Base-by-base conservation (phyloP, 2,888 invertebrate genomes). In the Morpho helenor region DNA sequence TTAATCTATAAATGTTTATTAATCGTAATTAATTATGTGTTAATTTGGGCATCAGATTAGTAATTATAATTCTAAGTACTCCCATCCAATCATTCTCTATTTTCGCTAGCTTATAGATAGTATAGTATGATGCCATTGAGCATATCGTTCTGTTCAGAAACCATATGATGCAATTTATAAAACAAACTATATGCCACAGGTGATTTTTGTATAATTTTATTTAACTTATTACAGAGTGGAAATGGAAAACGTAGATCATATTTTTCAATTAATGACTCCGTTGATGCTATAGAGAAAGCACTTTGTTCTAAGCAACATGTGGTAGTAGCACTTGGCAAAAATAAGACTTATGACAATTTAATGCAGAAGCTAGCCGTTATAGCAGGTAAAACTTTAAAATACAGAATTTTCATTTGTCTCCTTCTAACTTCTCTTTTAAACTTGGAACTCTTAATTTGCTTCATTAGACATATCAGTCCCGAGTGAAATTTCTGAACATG, bases 381-480 rank as follows among this genome's bases (percentile, higher is more conserved):
- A 31, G 49, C 54, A 54, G 60, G 60, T 44, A 31, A 49, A 49
- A 9, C 23, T 49, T n/a, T 43, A 40, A 41, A 8, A 40, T 31
- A 48, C 6, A 8, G 4, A 31, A 2, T 23, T 8, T 22, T 48
- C 16, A 16, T 16, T 16, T 16, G 16, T 31, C n/a, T 48, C 23
- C 8, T 48, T 41, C 3, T 49, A 31, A 31, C 31, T 31, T 31
- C 31, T 31, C 31, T 31, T 31, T 31, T 5, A 31, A 31, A 31
- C 31, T 31, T 31, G 31, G 5, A 16, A 49, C 16, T 3, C 5
- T 41, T 41, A 43, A 43, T 16, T 8, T 46, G 44, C 1, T 56
- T 56, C 7, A 9, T n/a, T 40, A 56, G 45, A n/a, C 45, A 40
- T 49, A 40, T 2, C 56, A 8, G 56, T 70, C 8, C 43, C 68